Conservation (phyloP, 2,888 invertebrate species). For the Ischnura elegans region DNA sequence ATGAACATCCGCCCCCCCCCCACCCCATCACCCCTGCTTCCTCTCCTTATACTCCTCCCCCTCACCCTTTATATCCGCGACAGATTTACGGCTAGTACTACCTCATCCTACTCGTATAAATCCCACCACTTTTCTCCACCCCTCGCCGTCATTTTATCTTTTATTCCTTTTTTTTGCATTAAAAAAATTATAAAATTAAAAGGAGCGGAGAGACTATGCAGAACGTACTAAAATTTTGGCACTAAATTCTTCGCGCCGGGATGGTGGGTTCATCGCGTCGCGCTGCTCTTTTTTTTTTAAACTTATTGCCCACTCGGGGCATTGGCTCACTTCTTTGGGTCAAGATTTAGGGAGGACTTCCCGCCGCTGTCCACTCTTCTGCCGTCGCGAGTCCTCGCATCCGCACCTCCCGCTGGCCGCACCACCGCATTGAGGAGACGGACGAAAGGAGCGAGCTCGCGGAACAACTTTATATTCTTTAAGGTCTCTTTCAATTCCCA, state of each 20-base stretch:
- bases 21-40: not conserved
- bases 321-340: not conserved
- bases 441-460: not conserved
- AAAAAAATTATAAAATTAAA: too few relatives aligned
- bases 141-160: not conserved
- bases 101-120: not conserved
- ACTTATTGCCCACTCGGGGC: not conserved
- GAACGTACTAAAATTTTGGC: not conserved
- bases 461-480: not conserved
- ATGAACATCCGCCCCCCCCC: not conserved
- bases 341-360: constrained; percentile 18
- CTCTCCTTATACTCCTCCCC: not conserved
- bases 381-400: not conserved
- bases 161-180: too few relatives aligned
- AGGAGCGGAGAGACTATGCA: not conserved
- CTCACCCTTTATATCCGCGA: not conserved
- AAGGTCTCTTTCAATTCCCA: not conserved
- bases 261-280: not conserved
- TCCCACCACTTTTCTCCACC: constrained; percentile 1
- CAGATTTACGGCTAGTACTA: constrained; percentile 9
- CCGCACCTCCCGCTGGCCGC: not conserved
- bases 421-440: not conserved
- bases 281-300: not conserved
- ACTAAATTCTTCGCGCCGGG: not conserved
- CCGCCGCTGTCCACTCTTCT: not conserved